Conservation (phyloP, 1,140 invertebrate genomes). For the Aleiodes sp. region DNA sequence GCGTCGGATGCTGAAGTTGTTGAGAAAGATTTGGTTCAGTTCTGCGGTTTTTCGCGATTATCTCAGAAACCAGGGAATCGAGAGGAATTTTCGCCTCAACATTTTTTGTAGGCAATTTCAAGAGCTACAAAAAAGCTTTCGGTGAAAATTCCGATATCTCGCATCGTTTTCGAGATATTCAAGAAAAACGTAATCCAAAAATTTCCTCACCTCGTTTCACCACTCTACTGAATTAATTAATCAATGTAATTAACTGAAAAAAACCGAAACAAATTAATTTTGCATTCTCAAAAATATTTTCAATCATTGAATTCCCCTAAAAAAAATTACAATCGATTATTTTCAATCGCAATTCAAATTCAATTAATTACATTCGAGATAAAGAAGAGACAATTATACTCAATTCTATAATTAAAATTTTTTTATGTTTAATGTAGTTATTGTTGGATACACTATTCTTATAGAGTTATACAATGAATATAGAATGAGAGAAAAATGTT, state of each 20-base stretch:
- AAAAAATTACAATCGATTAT: too few species aligned
- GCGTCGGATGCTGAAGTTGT: too few species aligned
- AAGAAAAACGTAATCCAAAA: too few species aligned
- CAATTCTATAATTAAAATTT: too few species aligned
- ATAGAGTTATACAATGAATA: slow-evolving; percentile 46
- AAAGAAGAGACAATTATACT: slow-evolving; percentile 52
- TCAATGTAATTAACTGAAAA: too few species aligned
- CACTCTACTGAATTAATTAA: too few species aligned
- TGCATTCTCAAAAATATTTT: too few species aligned
- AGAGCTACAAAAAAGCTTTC: neutral
- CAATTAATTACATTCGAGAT: slow-evolving; percentile 32
- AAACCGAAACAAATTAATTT: too few species aligned
- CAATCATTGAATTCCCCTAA: too few species aligned
- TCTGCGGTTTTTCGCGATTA: too few species aligned
- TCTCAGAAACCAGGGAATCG: neutral
- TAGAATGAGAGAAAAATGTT: slow-evolving; percentile 40
- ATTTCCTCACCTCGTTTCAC: too few species aligned
- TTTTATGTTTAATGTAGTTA: slow-evolving; percentile 52
- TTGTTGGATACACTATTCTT: slow-evolving; percentile 61
- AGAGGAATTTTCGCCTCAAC: neutral
- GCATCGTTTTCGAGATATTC: neutral
- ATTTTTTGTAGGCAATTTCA: neutral
- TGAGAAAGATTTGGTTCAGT: too few species aligned
- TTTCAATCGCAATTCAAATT: neutral
- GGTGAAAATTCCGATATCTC: neutral